phyloP scores from a whole-genome alignment of 2,888 invertebrate species.

The Ormyrus pomaceus region DNA sequence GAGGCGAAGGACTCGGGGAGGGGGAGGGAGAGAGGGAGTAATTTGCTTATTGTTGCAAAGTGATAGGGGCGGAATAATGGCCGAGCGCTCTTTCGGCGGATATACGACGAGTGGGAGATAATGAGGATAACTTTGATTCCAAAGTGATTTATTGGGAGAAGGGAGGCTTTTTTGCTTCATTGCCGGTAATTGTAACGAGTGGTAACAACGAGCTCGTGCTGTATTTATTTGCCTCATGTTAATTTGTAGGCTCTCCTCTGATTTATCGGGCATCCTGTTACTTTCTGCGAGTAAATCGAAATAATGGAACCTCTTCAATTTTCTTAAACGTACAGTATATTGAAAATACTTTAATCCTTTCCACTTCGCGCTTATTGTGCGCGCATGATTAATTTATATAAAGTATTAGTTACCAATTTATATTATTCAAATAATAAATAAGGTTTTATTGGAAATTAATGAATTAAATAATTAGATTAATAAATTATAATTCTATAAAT shows the following conservation, averaged over 20 bases:
- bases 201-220: background rate
- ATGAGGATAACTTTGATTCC: slow-evolving; percentile 47
- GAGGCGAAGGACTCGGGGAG: background rate
- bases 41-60: slow-evolving; percentile 51
- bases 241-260: background rate
- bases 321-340: too few relatives aligned
- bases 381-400: too few relatives aligned
- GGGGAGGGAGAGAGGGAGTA: background rate
- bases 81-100: slow-evolving; percentile 16
- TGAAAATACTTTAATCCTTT: too few relatives aligned
- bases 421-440: too few relatives aligned
- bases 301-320: too few relatives aligned
- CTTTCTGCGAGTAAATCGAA: too few relatives aligned
- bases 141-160: slow-evolving; percentile 31
- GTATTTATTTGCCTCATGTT: background rate
- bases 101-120: slow-evolving; percentile 20
- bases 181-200: background rate
- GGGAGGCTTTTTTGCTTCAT: background rate
- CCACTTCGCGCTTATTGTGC: too few relatives aligned
- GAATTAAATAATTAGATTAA: too few relatives aligned
- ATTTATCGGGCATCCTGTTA: too few relatives aligned
- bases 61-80: slow-evolving; percentile 45
- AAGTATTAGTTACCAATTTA: too few relatives aligned
- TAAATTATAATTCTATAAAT: too few relatives aligned
- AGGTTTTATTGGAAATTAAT: too few relatives aligned